Evolutionary conservation across 2,113 vertebrate species (phyloP).

Genomic region (Thunnus maccoyii): DNA sequence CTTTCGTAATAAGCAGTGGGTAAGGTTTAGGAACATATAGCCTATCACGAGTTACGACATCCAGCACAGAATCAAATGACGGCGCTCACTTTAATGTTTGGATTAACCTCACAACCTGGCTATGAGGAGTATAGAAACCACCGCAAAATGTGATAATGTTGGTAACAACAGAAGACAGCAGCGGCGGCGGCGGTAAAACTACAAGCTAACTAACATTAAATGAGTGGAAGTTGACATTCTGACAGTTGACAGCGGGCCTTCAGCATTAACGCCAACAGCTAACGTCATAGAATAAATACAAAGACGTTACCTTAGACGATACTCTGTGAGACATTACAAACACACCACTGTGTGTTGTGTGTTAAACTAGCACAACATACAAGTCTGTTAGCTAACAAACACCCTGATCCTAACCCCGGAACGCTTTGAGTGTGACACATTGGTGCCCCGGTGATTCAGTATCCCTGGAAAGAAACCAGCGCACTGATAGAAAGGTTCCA

Average conservation of each 20-base stretch:
- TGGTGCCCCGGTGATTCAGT: not conserved
- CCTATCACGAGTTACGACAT: slow-evolving; percentile 1
- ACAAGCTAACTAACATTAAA: not conserved
- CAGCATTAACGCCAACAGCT: not conserved
- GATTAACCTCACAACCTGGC: not conserved
- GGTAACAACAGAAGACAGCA: not conserved
- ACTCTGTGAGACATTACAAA: not conserved
- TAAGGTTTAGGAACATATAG: not conserved
- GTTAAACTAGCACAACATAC: not conserved
- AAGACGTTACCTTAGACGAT: slow-evolving; percentile 17
- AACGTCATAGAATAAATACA: not conserved
- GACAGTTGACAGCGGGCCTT: not conserved
- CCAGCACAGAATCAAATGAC: not conserved
- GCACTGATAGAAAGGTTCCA: not conserved
- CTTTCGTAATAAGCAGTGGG: not conserved
- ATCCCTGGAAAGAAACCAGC: slow-evolving; percentile 2
- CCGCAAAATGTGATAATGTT: not conserved
- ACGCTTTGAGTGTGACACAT: slow-evolving; percentile 8
- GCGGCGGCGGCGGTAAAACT: not conserved
- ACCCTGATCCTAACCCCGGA: not conserved
- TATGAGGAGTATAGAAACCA: not conserved
- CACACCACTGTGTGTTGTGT: not conserved
- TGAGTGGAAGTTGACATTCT: not conserved
- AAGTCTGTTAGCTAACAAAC: not conserved
- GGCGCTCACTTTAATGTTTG: not conserved